Conservation (phyloP, 2,113 vertebrate species). For the Brachyhypopomus occidentalis region DNA sequence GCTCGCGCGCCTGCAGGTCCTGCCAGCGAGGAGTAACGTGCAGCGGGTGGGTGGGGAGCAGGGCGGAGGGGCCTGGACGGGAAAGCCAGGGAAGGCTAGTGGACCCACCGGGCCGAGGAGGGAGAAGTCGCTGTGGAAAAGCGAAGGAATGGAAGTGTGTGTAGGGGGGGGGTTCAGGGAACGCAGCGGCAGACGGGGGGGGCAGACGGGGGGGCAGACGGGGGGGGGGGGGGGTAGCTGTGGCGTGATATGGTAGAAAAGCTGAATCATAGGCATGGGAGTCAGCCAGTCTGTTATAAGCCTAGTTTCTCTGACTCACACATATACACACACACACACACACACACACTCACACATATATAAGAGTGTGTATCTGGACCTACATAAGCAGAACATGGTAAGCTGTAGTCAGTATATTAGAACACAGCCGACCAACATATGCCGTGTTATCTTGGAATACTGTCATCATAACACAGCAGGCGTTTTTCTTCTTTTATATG, state of each 20-base stretch:
- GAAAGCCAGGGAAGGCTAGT: not conserved
- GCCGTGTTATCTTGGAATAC: not conserved
- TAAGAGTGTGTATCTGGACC: not conserved
- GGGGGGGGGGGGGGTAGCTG: conserved; percentile 1
- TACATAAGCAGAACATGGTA: not conserved
- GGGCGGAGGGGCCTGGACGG: not conserved
- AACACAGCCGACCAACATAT: not conserved
- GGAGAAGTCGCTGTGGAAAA: not conserved
- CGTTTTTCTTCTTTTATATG: not conserved
- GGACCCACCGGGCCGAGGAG: not conserved
- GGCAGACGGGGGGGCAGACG: not conserved
- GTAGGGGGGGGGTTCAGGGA: not conserved
- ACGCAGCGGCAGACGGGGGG: not conserved
- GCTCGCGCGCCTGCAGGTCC: not conserved
- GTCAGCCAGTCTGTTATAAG: conserved; percentile 28
- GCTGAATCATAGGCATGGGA: conserved; percentile 44
- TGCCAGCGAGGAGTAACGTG: conserved; percentile 7
- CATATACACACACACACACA: not conserved
- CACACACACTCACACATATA: not conserved
- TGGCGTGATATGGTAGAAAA: conserved; percentile 48
- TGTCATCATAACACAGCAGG: not conserved
- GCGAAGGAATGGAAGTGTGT: not conserved
- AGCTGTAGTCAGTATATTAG: not conserved
- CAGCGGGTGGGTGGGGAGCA: conserved; percentile 14
- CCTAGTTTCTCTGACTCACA: conserved; percentile 27